Conservation (phyloP, 1,140 invertebrate species). For the Paraescarpia echinospica region DNA sequence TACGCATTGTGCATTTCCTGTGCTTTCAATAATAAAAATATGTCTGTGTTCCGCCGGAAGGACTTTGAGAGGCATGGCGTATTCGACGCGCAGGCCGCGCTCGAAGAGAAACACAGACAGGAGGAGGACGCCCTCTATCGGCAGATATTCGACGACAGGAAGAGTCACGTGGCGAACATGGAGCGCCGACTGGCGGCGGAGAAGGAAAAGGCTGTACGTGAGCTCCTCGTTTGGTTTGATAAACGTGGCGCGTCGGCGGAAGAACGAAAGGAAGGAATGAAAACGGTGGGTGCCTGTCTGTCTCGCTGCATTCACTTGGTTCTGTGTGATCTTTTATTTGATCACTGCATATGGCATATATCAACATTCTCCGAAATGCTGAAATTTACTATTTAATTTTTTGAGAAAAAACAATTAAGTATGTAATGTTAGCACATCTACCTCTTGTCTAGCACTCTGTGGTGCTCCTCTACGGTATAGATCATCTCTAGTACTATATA, state of each 20-base stretch:
- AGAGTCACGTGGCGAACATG: conserved; percentile 40
- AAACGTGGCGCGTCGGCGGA: conserved; percentile 35
- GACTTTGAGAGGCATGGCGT: conserved; percentile 52
- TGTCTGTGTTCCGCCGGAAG: conserved; percentile 28
- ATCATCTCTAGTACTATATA: no score
- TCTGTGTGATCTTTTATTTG: no score
- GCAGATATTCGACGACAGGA: conserved; percentile 44
- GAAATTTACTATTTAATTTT: no score
- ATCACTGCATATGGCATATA: no score
- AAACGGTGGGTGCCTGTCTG: conserved; percentile 29
- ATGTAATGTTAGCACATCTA: no score
- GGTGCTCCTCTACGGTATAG: no score
- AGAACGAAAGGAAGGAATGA: conserved; percentile 32
- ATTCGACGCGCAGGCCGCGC: conserved; percentile 48
- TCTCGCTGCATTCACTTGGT: neutral
- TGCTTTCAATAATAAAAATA: no score
- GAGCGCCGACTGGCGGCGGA: conserved; percentile 47
- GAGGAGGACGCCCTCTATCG: conserved; percentile 53
- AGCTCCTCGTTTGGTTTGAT: conserved; percentile 46
- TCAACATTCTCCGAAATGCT: no score
- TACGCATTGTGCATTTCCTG: no score
- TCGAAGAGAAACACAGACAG: conserved; percentile 47
- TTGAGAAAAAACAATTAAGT: no score
- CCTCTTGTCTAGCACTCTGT: no score
- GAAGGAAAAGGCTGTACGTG: conserved; percentile 47